phyloP scores from a whole-genome alignment of 2,888 invertebrate genomes.

The Arge pagana region DNA sequence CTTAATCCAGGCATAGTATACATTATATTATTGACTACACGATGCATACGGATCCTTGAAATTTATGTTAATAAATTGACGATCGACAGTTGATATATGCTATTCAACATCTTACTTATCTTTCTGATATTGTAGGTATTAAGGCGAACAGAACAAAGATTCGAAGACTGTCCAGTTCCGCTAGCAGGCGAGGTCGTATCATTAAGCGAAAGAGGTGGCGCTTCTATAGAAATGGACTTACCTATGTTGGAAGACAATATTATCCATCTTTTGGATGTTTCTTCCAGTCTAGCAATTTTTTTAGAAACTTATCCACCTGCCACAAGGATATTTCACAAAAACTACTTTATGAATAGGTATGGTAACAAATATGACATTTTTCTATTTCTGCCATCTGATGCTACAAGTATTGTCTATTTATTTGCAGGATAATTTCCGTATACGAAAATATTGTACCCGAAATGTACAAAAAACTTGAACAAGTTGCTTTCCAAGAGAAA shows the following conservation, averaged over 20 bases:
- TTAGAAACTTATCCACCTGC: constrained; percentile 69
- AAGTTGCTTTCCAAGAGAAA: constrained; percentile 55
- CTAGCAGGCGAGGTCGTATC: constrained; percentile 40
- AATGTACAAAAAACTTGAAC: constrained; percentile 68
- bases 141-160: constrained; percentile 44
- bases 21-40: neutral
- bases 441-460: constrained; percentile 77
- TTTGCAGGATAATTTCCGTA: constrained; percentile 72
- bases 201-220: constrained; percentile 37
- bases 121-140: constrained; percentile 58
- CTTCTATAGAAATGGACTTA: constrained; percentile 52
- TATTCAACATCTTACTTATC: no score
- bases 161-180: constrained; percentile 42
- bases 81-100: no score
- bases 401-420: constrained; percentile 14
- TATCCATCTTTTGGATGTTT: constrained; percentile 71
- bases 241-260: constrained; percentile 68
- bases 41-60: no score
- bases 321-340: constrained; percentile 62
- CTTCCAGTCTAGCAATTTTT: constrained; percentile 71
- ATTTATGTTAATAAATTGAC: no score
- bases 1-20: constrained; percentile 59
- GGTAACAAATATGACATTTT: constrained; percentile 43
- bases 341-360: constrained; percentile 62
- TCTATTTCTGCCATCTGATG: constrained; percentile 6